These are phyloP conservation scores for Scytalopus superciliaris DNA, from an alignment of 2,113 vertebrate genomes.

Conservation along the genomic window DNA sequence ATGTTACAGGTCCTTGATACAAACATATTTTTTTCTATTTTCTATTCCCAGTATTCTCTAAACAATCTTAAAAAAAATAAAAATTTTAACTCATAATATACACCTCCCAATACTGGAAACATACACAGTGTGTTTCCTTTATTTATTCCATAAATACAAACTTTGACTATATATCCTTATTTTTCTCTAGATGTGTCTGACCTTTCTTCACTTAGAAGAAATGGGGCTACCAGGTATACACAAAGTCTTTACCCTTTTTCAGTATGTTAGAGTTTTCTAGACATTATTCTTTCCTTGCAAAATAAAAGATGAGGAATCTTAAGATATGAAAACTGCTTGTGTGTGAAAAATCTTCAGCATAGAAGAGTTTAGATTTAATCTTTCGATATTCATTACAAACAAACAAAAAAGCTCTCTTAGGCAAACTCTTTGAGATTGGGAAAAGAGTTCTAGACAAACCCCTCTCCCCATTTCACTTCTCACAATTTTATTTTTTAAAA, in stretches of 20 bases:
- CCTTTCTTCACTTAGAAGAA: neutral
- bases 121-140: neutral
- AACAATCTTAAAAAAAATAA: neutral
- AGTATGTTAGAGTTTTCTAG: neutral
- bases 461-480: fast-evolving
- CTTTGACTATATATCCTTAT: neutral
- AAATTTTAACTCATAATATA: neutral
- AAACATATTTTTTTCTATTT: neutral
- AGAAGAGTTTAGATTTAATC: neutral
- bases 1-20: neutral
- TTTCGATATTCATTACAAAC: neutral
- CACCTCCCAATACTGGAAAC: fast-evolving
- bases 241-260: neutral
- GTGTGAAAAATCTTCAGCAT: neutral
- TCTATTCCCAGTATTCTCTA: neutral
- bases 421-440: neutral
- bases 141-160: neutral
- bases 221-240: neutral
- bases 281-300: neutral
- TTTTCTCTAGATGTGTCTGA: neutral
- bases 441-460: neutral
- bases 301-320: neutral
- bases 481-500: no score
- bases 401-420: neutral
- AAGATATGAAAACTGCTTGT: neutral